Conservation (phyloP, 2,797 vertebrate species). For the Amblyraja radiata region DNA sequence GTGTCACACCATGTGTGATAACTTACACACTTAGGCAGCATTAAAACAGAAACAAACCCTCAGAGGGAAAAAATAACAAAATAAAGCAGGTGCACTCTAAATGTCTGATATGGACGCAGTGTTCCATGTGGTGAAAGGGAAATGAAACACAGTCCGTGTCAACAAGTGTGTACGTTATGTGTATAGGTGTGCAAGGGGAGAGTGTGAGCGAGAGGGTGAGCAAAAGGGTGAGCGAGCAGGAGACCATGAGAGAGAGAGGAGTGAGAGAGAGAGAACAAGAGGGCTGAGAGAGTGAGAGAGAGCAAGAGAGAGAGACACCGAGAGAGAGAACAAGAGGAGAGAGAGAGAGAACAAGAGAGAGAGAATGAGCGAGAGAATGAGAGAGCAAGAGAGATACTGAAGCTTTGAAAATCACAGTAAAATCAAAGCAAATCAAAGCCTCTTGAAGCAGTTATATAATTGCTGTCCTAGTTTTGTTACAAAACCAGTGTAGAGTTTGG, state of each 20-base stretch:
- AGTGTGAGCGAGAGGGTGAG: no score
- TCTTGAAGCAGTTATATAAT: slow-evolving; percentile 43
- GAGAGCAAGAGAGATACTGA: background rate
- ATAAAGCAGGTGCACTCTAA: background rate
- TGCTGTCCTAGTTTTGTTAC: slow-evolving; percentile 40
- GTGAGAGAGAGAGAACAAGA: no score
- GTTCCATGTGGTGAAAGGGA: background rate
- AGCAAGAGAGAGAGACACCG: background rate
- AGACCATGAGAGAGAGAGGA: no score
- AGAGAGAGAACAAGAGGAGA: background rate
- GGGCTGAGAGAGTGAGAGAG: background rate
- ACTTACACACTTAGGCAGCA: background rate
- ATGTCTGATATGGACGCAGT: background rate
- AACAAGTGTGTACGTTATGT: no score
- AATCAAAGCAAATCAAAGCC: slow-evolving; percentile 20
- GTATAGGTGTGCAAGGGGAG: no score
- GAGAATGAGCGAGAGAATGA: background rate
- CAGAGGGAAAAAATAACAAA: background rate
- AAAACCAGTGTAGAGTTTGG: slow-evolving; percentile 30
- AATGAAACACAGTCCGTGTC: background rate
- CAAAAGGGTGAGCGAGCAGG: no score
- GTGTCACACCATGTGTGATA: background rate
- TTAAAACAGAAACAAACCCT: background rate
- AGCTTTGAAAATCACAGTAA: slow-evolving; percentile 22
- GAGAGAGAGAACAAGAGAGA: background rate